Percentiles rank a stretch among this genome's conserved stretches.
Evolutionary conservation across 2,113 vertebrate species (phyloP).

Genomic region (Pristiophorus japonicus): DNA sequence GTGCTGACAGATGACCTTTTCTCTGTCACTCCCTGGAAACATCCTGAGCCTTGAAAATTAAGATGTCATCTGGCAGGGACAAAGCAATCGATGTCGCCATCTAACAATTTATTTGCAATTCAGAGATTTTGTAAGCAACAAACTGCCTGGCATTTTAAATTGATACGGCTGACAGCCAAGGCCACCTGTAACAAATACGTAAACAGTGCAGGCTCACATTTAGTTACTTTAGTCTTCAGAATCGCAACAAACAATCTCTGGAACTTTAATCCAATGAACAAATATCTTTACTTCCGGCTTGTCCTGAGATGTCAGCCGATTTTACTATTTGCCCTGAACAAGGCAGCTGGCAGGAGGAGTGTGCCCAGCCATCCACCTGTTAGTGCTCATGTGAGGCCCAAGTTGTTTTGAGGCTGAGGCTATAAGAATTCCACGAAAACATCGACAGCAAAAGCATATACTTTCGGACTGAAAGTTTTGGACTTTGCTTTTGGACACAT

Average conservation of each 20-base stretch:
- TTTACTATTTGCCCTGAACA: not conserved
- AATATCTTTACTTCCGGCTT: not conserved
- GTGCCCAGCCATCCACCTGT: too few species aligned
- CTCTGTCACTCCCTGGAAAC: constrained; percentile 28
- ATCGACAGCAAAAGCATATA: too few species aligned
- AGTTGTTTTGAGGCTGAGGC: not conserved
- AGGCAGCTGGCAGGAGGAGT: not conserved
- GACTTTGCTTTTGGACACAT: too few species aligned
- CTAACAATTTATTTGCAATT: constrained; percentile 34
- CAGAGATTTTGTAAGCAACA: constrained; percentile 25
- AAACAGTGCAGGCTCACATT: not conserved
- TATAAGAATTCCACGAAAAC: too few species aligned
- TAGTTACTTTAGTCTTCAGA: too few species aligned
- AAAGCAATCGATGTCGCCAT: constrained; percentile 31
- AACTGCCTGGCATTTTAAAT: constrained; percentile 30
- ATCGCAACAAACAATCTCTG: not conserved
- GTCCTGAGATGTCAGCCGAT: not conserved
- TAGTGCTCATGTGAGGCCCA: not conserved
- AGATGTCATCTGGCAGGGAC: constrained; percentile 21
- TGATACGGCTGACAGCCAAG: constrained; percentile 16
- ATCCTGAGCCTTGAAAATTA: constrained; percentile 33
- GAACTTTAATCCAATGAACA: not conserved
- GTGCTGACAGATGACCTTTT: constrained; percentile 36
- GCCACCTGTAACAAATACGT: not conserved
- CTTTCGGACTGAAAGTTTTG: too few species aligned